Base-by-base conservation (phyloP, 2,888 invertebrate species). In the Itoplectis maculator region DNA sequence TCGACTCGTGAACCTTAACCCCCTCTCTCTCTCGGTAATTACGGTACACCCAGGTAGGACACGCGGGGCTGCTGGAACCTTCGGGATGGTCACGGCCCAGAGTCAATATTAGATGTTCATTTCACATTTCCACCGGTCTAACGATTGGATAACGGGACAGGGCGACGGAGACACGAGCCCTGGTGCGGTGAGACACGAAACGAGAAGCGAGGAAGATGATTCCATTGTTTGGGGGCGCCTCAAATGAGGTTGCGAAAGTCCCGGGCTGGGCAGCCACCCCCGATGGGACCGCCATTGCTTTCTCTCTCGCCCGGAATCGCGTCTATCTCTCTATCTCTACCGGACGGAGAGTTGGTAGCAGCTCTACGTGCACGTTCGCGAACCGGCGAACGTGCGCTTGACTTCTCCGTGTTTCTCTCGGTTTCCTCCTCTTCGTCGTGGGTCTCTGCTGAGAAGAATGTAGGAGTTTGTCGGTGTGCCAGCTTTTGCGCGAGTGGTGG, bases 271-370 rank as follows among this genome's bases (percentile, higher is more conserved):
- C n/a, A 40, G n/a, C 15, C 23, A 35, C 1, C 40, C 42, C 72
- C 70, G 54, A 72, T 56, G 78, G 72, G 45, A 66, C 35, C 66
- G 72, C 78, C 66, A 68, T 59, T 79, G 66, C 73, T 70, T 78
- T 69, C 61, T 40, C 9, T 47, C 47, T 49, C 29, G 3, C 23
- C 40, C n/a, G n/a, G 29, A 70, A 42, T n/a, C 35, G 37, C 35
- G 37, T 54, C 23, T 75, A 65, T 49, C 20, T 23, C 42, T 37
- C 56, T 72, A 72, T 78, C 78, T 47, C 72, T 59, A 49, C 15
- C 49, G 15, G 59, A 40, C 68, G 45, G 45, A 29, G 72, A 29
- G 29, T n/a, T n/a, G n/a, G n/a, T 29, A 29, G 29, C 29, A 29
- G 29, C 29, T 29, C 73, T 79, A 79, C 78, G 78, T 79, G 78